Evolutionary conservation across 2,888 invertebrate species (phyloP).

Genomic region (Dicranocentrus wangi): DNA sequence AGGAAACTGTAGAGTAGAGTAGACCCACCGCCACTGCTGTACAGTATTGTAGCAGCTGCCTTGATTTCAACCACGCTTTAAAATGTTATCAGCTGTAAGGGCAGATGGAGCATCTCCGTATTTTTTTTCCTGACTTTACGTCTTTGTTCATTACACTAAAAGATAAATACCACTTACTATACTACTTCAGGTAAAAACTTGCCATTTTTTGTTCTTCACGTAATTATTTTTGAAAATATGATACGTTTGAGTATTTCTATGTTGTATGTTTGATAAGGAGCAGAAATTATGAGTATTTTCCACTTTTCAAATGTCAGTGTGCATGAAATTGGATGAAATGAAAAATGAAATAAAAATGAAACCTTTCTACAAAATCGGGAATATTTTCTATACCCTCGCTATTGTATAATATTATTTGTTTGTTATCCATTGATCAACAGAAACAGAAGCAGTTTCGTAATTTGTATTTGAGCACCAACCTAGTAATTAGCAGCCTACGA

Average conservation of each 20-base stretch:
- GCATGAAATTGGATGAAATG: no score
- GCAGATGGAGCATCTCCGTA: neutral
- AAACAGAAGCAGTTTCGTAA: no score
- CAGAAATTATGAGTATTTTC: no score
- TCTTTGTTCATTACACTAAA: slow-evolving; percentile 21
- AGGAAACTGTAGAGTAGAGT: neutral
- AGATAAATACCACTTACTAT: neutral
- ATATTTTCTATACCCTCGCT: no score
- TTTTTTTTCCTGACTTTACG: neutral
- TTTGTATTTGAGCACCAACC: no score
- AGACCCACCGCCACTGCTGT: neutral
- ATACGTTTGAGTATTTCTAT: neutral
- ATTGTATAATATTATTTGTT: no score
- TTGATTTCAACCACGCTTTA: neutral
- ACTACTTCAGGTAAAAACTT: neutral
- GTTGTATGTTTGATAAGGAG: no score
- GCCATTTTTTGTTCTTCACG: neutral
- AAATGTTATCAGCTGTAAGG: neutral
- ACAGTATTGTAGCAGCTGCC: neutral
- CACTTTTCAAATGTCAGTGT: no score
- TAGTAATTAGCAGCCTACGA: no score
- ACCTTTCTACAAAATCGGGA: no score
- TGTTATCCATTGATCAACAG: no score
- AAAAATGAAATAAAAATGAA: no score
- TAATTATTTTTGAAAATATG: neutral